Percentiles rank a stretch among this genome's conserved stretches.
These are phyloP conservation scores for Ophioninae sp. DNA, from an alignment of 2,888 invertebrate genomes.

Conservation along the genomic window DNA sequence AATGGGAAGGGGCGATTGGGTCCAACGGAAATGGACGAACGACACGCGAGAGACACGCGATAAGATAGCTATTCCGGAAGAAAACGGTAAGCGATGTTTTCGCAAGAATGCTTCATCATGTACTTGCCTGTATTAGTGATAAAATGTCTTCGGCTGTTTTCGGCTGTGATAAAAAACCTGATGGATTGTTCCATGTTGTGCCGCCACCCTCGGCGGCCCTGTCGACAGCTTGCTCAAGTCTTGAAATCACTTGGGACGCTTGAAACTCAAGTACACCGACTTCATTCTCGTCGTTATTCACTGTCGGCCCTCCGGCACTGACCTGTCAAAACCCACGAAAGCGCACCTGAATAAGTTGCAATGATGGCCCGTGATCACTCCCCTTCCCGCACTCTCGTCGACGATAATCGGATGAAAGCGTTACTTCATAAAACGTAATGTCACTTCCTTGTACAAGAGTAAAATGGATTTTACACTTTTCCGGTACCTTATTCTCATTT, in stretches of 20 bases:
- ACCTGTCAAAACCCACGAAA: slow-evolving; percentile 76
- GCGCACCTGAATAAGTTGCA: slow-evolving; percentile 1
- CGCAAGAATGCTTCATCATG: slow-evolving; percentile 3
- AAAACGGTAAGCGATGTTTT: slow-evolving; percentile 5
- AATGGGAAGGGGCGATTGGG: neutral
- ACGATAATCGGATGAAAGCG: neutral
- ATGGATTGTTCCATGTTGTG: slow-evolving; percentile 82
- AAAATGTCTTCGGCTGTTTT: slow-evolving; percentile 82
- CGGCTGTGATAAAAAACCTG: slow-evolving; percentile 83
- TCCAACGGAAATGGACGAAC: slow-evolving; percentile 40
- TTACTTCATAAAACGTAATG: neutral
- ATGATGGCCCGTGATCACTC: slow-evolving; percentile 15
- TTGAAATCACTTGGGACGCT: slow-evolving; percentile 88
- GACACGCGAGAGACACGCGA: neutral
- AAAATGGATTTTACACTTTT: slow-evolving; percentile 32
- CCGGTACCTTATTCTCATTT: slow-evolving; percentile 75
- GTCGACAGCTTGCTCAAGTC: slow-evolving; percentile 86
- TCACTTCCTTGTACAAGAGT: neutral
- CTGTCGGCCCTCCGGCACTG: slow-evolving; percentile 70
- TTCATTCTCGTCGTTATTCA: slow-evolving; percentile 68
- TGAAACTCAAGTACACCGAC: slow-evolving; percentile 85
- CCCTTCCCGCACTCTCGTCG: neutral
- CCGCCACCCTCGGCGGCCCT: slow-evolving; percentile 79
- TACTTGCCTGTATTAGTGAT: slow-evolving; percentile 80
- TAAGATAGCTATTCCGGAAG: slow-evolving; percentile 10